These are phyloP conservation scores for Apteryx owenii DNA, from an alignment of 2,113 vertebrate genomes.

Conservation along the genomic window DNA sequence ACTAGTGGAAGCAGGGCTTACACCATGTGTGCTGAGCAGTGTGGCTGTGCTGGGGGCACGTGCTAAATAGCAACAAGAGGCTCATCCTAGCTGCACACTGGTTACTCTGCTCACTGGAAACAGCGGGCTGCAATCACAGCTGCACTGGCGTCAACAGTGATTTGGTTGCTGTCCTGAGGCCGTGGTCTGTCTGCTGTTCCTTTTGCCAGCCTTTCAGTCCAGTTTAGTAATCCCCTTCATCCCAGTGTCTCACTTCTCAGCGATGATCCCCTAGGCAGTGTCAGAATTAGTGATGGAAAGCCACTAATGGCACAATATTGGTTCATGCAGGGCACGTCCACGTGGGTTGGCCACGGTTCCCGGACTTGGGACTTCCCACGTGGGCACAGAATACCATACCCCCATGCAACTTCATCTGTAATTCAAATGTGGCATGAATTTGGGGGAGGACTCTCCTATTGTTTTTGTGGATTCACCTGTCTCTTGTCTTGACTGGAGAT, in stretches of 20 bases:
- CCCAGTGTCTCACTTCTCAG: too few species aligned
- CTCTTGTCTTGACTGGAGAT: not conserved
- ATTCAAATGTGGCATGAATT: not conserved
- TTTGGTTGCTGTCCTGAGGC: not conserved
- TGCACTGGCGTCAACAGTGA: not conserved
- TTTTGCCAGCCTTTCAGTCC: not conserved
- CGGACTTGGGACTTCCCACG: not conserved
- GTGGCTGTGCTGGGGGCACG: rapidly evolving
- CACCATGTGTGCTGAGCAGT: not conserved
- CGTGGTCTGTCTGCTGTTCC: not conserved
- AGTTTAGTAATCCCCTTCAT: not conserved
- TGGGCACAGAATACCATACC: not conserved
- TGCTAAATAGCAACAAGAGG: not conserved
- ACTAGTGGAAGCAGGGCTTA: not conserved
- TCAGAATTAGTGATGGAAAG: too few species aligned
- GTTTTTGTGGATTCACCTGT: not conserved
- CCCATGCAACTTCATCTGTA: not conserved
- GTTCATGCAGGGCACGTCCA: too few species aligned
- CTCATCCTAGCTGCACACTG: not conserved
- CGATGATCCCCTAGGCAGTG: too few species aligned
- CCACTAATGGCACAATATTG: too few species aligned
- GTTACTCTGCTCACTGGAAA: not conserved
- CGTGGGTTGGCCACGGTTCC: not conserved
- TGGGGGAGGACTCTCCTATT: not conserved
- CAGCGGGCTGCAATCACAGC: not conserved